Conservation (phyloP, 92 coral and sea anemone genomes). For the Heliopora coerulea region DNA sequence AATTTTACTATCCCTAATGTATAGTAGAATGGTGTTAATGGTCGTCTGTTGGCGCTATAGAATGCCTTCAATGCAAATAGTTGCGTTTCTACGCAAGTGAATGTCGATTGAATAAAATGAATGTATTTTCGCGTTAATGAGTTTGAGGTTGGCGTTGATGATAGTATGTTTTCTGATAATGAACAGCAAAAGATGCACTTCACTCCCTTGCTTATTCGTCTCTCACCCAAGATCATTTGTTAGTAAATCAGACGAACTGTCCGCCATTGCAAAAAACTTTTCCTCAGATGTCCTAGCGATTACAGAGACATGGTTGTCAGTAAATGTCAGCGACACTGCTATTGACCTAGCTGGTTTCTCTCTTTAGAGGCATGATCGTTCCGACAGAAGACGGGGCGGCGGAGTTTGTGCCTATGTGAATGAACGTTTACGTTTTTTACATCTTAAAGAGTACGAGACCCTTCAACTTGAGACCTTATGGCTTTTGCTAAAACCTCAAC, state of each 20-base stretch:
- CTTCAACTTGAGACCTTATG: not conserved
- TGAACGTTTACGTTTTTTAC: not conserved
- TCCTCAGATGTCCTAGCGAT: slow-evolving; percentile 15
- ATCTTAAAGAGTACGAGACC: slow-evolving; percentile 3
- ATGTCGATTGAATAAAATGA: too few species aligned
- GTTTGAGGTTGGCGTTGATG: too few species aligned
- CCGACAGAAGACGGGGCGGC: slow-evolving; percentile 21
- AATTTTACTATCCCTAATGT: too few species aligned
- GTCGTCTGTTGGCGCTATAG: too few species aligned
- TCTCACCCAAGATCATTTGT: slow-evolving; percentile 24
- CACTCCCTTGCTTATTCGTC: slow-evolving; percentile 5
- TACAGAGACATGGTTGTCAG: slow-evolving; percentile 28
- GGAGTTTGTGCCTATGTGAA: slow-evolving; percentile 11
- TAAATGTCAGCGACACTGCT: slow-evolving; percentile 9
- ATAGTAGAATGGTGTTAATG: too few species aligned
- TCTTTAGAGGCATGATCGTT: not conserved
- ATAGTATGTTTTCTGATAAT: too few species aligned
- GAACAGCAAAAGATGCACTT: too few species aligned
- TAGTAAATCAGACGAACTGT: slow-evolving; percentile 7
- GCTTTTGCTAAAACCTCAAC: slow-evolving; percentile 25
- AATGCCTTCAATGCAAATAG: too few species aligned
- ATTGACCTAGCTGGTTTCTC: slow-evolving; percentile 5
- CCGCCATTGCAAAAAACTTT: not conserved
- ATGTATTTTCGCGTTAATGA: too few species aligned
- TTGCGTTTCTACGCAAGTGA: too few species aligned